Percentiles rank a stretch among this genome's conserved stretches.
phyloP scores from a whole-genome alignment of 2,113 vertebrate species.

The Melanotaenia duboulayi region DNA sequence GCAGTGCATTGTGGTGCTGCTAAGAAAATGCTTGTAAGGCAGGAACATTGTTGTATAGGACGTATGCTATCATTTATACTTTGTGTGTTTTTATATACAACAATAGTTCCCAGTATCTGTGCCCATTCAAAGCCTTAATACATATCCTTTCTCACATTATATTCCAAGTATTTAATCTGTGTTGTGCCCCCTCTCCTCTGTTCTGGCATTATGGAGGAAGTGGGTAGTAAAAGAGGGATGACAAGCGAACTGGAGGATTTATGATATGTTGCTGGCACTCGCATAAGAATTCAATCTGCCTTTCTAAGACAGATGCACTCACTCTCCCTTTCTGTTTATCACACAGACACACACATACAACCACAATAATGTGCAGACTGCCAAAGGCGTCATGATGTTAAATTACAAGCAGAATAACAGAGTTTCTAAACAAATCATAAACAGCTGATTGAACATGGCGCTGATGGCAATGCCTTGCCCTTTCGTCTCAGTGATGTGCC shows the following conservation, averaged over 20 bases:
- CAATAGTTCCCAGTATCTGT: conserved; percentile 21
- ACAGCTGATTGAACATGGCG: conserved; percentile 51
- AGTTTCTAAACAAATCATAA: conserved; percentile 60
- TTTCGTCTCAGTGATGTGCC: conserved; percentile 1
- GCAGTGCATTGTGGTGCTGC: conserved; percentile 19
- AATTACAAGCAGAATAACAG: conserved; percentile 47
- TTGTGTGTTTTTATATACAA: conserved; percentile 10
- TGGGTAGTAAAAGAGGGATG: conserved; percentile 14
- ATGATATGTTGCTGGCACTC: conserved; percentile 62
- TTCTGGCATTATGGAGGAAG: conserved; percentile 20
- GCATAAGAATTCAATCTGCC: conserved; percentile 64
- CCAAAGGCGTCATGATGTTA: conserved; percentile 31
- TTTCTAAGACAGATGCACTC: conserved; percentile 59
- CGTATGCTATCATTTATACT: conserved; percentile 39
- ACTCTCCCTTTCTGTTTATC: conserved; percentile 52
- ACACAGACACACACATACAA: conserved; percentile 35
- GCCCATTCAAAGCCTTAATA: conserved; percentile 22
- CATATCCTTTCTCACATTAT: conserved; percentile 43
- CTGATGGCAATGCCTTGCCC: conserved; percentile 25
- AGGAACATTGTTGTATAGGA: conserved; percentile 29
- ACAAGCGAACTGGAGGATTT: conserved; percentile 66
- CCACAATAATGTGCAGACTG: conserved; percentile 25
- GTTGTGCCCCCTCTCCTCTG: conserved; percentile 17
- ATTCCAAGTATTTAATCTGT: conserved; percentile 44
- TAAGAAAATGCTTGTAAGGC: conserved; percentile 42